A percentile compares a stretch with the other conserved stretches of the same genome.
phyloP scores from a whole-genome alignment of 1,140 invertebrate genomes.

The Caenorhabditis tropicalis region DNA sequence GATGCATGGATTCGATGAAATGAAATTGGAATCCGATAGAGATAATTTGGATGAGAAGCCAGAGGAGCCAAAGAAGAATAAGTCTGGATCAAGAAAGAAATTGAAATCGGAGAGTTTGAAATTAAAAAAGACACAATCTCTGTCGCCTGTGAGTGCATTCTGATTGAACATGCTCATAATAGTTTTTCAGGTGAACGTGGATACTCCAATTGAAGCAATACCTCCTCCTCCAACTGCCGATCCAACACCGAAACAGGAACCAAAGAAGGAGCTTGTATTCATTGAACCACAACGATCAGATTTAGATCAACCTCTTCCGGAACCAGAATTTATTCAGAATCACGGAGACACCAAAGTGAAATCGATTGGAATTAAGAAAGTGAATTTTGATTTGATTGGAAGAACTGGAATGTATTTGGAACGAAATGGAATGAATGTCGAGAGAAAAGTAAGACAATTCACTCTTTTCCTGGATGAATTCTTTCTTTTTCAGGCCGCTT shows the following conservation, averaged over 20 bases:
- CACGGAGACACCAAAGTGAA: background rate
- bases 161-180: no score
- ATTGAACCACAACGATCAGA: background rate
- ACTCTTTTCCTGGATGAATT: background rate
- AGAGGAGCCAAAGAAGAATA: background rate
- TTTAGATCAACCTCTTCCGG: background rate
- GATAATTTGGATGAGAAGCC: background rate
- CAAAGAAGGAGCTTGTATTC: background rate
- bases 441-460: background rate
- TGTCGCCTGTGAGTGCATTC: background rate
- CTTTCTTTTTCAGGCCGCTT: background rate
- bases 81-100: background rate
- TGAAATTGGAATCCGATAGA: background rate
- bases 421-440: background rate
- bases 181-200: background rate
- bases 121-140: conserved; percentile 4
- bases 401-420: conserved; percentile 25
- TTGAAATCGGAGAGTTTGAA: conserved; percentile 2
- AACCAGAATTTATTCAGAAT: background rate
- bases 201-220: background rate
- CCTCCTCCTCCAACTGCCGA: background rate
- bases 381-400: background rate
- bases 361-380: background rate
- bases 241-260: background rate
- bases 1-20: background rate